Evolutionary conservation across 2,113 vertebrate species (phyloP).

Genomic region (Salvator merianae): DNA sequence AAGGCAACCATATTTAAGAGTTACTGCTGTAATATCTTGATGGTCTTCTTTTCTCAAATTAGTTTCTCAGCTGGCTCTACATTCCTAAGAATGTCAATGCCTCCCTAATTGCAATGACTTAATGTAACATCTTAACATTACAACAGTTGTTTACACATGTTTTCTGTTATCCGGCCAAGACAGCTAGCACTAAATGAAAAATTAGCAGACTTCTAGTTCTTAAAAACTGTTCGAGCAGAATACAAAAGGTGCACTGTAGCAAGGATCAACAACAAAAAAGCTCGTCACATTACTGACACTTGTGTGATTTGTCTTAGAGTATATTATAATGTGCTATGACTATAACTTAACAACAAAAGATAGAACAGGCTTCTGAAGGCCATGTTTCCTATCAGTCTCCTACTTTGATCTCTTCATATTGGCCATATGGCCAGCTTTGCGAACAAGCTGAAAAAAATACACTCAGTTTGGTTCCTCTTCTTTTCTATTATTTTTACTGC

Average conservation of each 20-base stretch:
- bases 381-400: background rate
- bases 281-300: background rate
- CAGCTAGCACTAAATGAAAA: slow-evolving; percentile 35
- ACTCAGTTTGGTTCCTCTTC: background rate
- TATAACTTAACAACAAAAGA: background rate
- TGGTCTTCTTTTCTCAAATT: background rate
- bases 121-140: background rate
- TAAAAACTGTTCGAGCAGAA: slow-evolving; percentile 11
- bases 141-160: background rate
- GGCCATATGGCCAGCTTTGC: background rate
- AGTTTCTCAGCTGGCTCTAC: background rate
- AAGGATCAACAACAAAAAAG: background rate
- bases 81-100: slow-evolving; percentile 19
- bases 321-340: background rate
- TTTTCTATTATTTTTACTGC: background rate
- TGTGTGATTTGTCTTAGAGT: background rate
- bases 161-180: slow-evolving; percentile 7
- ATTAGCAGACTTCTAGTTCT: slow-evolving; percentile 10
- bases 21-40: background rate
- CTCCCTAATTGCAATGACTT: background rate
- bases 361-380: background rate
- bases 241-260: background rate
- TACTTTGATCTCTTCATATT: background rate
- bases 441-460: background rate
- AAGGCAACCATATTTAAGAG: background rate